Conservation (phyloP, 2,888 invertebrate genomes). For the Bellardia pandia region DNA sequence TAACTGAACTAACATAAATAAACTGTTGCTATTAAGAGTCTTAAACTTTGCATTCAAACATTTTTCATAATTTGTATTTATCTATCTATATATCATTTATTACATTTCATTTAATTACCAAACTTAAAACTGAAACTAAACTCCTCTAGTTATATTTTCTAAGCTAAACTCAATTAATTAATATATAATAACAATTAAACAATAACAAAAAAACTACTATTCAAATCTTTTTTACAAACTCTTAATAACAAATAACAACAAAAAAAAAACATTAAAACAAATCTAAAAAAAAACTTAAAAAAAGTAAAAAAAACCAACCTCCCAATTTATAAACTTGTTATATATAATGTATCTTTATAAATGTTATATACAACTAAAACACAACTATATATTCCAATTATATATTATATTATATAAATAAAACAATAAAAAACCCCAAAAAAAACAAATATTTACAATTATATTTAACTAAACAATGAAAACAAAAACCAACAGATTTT, state of each 20-base stretch:
- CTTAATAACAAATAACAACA: constrained; percentile 47
- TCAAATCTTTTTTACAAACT: constrained; percentile 70
- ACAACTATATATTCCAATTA: constrained; percentile 72
- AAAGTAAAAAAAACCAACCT: constrained; percentile 60
- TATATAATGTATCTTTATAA: constrained; percentile 73
- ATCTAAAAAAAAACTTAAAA: constrained; percentile 50
- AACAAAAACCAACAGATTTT: constrained; percentile 59
- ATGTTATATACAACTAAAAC: constrained; percentile 71
- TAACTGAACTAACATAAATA: too few relatives aligned
- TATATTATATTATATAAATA: constrained; percentile 72
- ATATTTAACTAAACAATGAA: constrained; percentile 67
- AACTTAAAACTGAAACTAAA: background rate
- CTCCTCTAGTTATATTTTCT: constrained; percentile 33
- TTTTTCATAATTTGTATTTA: too few relatives aligned
- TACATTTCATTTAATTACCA: too few relatives aligned
- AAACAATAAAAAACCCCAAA: constrained; percentile 28
- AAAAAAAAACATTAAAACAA: constrained; percentile 43
- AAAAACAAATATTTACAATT: constrained; percentile 70
- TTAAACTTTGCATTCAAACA: too few relatives aligned
- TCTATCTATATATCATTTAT: too few relatives aligned
- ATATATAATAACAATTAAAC: constrained; percentile 6
- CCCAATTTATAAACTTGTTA: constrained; percentile 73
- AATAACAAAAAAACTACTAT: constrained; percentile 55
- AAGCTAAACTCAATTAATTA: constrained; percentile 7
- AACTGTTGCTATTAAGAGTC: too few relatives aligned